These are phyloP conservation scores for Channa maculata DNA, from an alignment of 2,113 vertebrate genomes.

Conservation along the genomic window DNA sequence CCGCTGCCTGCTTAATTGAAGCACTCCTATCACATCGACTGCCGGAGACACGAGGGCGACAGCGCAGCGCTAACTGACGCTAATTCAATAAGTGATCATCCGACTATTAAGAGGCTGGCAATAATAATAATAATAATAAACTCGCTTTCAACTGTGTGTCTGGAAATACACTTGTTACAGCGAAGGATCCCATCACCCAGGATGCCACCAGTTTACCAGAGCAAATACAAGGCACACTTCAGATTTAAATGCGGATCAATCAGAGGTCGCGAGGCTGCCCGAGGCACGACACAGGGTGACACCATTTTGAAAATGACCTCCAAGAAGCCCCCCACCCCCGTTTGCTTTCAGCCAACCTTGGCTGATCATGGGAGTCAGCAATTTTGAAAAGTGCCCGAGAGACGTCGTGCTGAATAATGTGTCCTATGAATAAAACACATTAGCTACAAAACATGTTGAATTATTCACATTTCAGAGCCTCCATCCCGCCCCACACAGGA, in stretches of 20 bases:
- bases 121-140: slow-evolving; percentile 41
- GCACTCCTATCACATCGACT: slow-evolving; percentile 44
- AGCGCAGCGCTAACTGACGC: slow-evolving; percentile 32
- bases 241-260: slow-evolving; percentile 52
- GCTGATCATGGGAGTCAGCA: slow-evolving; percentile 73
- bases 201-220: not conserved
- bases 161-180: slow-evolving; percentile 31
- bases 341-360: slow-evolving; percentile 64
- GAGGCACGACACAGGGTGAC: slow-evolving; percentile 13
- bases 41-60: slow-evolving; percentile 46
- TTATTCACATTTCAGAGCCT: slow-evolving; percentile 84
- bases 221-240: slow-evolving; percentile 7
- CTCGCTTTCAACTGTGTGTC: slow-evolving; percentile 33
- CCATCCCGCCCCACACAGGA: slow-evolving; percentile 50
- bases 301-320: slow-evolving; percentile 58
- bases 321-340: not conserved
- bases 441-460: slow-evolving; percentile 85
- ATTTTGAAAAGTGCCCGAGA: slow-evolving; percentile 76
- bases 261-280: slow-evolving; percentile 35
- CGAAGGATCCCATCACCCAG: not conserved
- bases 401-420: slow-evolving; percentile 81
- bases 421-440: slow-evolving; percentile 87
- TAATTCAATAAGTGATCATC: slow-evolving; percentile 66
- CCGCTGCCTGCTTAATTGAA: slow-evolving; percentile 61
- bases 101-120: slow-evolving; percentile 46